These are phyloP conservation scores for Heptranchias perlo DNA, from an alignment of 2,113 vertebrate genomes.

Conservation along the genomic window DNA sequence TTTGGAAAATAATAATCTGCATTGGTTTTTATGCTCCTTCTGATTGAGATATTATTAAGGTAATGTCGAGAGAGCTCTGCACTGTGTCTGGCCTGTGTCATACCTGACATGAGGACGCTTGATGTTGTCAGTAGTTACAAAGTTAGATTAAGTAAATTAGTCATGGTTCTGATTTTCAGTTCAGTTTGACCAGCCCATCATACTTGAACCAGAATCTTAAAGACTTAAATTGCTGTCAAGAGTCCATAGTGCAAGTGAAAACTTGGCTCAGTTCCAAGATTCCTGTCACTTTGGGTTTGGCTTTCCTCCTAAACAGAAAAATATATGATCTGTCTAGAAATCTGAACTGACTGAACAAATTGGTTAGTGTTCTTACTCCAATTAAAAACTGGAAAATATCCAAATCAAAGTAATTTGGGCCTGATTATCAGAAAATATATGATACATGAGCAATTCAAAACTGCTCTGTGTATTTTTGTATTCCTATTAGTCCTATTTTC, in stretches of 20 bases:
- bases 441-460: not conserved
- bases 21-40: not conserved
- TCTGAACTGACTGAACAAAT: slow-evolving; percentile 11
- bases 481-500: not conserved
- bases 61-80: not conserved
- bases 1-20: not conserved
- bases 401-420: not conserved
- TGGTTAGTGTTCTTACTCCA: not conserved
- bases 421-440: not conserved
- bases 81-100: not conserved
- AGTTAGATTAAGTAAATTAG: not conserved
- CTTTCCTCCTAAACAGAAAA: not conserved
- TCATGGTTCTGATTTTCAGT: not conserved
- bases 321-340: not conserved
- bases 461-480: not conserved
- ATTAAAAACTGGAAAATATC: not conserved
- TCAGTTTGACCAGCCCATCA: not conserved
- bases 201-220: not conserved
- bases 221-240: not conserved
- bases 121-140: not conserved
- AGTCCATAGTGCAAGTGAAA: not conserved
- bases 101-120: not conserved
- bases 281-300: not conserved
- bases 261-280: not conserved
- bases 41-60: not conserved